A percentile compares a stretch with the other conserved stretches of the same genome.
Evolutionary conservation across 1,140 invertebrate species (phyloP).

Genomic region (Triops cancriformis): DNA sequence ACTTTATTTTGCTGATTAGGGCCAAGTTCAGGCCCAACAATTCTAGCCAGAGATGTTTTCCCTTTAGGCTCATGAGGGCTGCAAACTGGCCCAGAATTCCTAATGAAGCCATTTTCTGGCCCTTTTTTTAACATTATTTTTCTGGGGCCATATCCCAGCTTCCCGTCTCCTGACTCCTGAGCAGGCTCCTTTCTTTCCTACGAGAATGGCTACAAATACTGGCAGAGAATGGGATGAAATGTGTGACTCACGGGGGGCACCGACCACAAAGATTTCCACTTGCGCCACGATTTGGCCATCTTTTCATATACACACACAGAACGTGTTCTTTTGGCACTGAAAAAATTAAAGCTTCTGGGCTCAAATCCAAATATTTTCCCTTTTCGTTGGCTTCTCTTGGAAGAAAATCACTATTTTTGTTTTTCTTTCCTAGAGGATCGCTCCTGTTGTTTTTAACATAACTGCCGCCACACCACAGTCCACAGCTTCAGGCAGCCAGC

Average conservation of each 20-base stretch:
- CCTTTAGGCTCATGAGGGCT: neutral
- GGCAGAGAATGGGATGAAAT: neutral
- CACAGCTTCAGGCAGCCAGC: too few relatives aligned
- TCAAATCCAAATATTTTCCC: too few relatives aligned
- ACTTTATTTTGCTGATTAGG: neutral
- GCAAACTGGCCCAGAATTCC: neutral
- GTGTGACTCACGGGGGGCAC: constrained; percentile 17
- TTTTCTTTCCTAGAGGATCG: too few relatives aligned
- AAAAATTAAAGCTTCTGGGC: neutral
- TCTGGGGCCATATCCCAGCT: neutral
- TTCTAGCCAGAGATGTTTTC: neutral
- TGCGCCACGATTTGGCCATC: constrained; percentile 23
- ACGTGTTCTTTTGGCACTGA: neutral
- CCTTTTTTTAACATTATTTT: neutral
- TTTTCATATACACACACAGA: neutral
- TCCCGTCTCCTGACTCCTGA: neutral
- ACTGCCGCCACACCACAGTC: too few relatives aligned
- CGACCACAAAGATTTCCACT: constrained; percentile 24
- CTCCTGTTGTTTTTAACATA: too few relatives aligned
- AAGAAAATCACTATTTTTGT: too few relatives aligned
- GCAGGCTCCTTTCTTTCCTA: neutral
- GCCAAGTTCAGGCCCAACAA: neutral
- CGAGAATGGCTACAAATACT: neutral
- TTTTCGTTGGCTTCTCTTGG: too few relatives aligned
- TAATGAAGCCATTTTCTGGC: neutral